Base-by-base conservation (phyloP, 2,888 invertebrate species). In the Lasioglossum marginatum region DNA sequence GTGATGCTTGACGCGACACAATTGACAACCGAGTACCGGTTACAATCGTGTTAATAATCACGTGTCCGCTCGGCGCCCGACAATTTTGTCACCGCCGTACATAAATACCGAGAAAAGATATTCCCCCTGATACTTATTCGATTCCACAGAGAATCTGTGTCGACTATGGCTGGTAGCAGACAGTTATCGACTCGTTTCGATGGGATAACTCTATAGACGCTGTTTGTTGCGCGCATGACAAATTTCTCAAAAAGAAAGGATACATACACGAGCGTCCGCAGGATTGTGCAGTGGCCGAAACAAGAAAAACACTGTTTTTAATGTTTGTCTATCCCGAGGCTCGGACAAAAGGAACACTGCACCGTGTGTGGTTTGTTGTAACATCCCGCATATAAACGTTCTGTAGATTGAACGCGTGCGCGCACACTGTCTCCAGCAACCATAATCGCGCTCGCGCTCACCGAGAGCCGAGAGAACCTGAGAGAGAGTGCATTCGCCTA, bases 401-500 rank as follows among this genome's bases (percentile, higher is more conserved):
- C n/a, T 40, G 37, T 34, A 23, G 43, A 74, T 76, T 75, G 80
- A 82, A 87, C 81, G 78, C 60, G 81, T 63, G 72, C 43, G 63
- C 45, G 66, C 34, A 70, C 48, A 57, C 63, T 63, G 63, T 63
- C 31, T 72, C 68, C 48, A 63, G 85, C 85, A 83, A 87, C 37
- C 23, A 48, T 78, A 85, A 63, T 82, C 77, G 83, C 80, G 76
- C 80, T 85, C 81, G 34, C 63, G 14, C 60, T 60, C 27, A 6
- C 5, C 19, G 31, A 66, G 34, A 6, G 68, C 34, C 37, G 23
- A 37, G 37, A 57, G 12, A 57, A 23, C 52, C 66, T 10, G 19
- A 23, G n/a, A 4, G n/a, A 68, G 76, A 68, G 34, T 45, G 45
- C 57, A 12, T 73, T 31, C 31, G 66, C 52, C 66, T 66, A 71